Base-by-base conservation (phyloP, 2,797 vertebrate genomes). In the Periophthalmus magnuspinnatus region DNA sequence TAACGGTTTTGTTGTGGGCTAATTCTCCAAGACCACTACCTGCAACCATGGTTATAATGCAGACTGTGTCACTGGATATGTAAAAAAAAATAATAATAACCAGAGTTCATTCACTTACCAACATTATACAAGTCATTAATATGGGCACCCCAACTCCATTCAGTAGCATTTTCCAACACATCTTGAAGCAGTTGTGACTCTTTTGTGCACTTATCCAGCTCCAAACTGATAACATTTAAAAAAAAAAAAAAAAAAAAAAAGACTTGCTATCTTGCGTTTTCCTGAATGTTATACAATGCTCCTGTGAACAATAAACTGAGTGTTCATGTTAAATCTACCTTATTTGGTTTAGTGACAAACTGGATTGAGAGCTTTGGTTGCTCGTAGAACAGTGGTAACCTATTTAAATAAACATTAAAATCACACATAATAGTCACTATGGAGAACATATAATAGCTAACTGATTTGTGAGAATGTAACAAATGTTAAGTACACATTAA, bases 131-230 rank as follows among this genome's bases (percentile, higher is more conserved):
- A 13, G 22, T 10, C 13, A 47, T 6, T 48, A n/a, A 13, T 13
- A 41, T 14, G 11, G 38, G 11, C 38, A 13, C 38, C 38, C 38
- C 19, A 2, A n/a, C 19, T n/a, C 19, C 2, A 52, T 52, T 52
- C 19, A 17, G 48, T 21, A 59, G 85, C 90, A 74, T 84, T 77
- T 85, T 93, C 91, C 54, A 93, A 78, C 72, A 94, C 91, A 76
- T 93, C 84, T 68, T 91, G 90, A 38, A 94, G 87, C 80, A 78
- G 80, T 71, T 92, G 85, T 19, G 88, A 90, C 80, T 95, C 91
- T 72, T 78, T 86, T 19, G 88, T 90, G 79, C 90, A 78, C 59
- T 83, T 88, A 63, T 90, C 81, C 47, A 93, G 87, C 68, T 93
- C 88, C 71, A 93, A 80, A 69, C 94, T 94, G 79, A 67, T 32